These are phyloP conservation scores for Pasiphila rectangulata DNA, from an alignment of 2,888 invertebrate species.

Conservation along the genomic window DNA sequence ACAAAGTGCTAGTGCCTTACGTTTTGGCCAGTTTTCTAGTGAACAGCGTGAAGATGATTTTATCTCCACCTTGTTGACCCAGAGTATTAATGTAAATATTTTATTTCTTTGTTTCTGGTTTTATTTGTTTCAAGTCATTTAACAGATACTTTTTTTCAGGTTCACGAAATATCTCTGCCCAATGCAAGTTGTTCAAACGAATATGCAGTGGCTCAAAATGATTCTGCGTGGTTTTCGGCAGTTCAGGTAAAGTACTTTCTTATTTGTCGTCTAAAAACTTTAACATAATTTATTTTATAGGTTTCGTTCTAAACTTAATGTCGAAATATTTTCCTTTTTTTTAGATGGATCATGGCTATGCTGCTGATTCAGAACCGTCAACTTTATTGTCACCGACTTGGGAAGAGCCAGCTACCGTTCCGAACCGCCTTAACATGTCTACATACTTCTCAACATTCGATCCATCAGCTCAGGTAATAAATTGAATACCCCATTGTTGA, in stretches of 20 bases:
- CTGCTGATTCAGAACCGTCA: conserved; percentile 8
- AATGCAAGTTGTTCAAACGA: background rate
- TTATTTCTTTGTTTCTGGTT: background rate
- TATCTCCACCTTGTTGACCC: conserved; percentile 17
- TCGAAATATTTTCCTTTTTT: background rate
- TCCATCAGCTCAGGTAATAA: conserved; percentile 24
- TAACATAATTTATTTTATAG: too few relatives aligned
- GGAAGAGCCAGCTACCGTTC: background rate
- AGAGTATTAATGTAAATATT: conserved; percentile 12
- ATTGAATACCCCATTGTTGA: too few relatives aligned
- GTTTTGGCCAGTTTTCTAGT: conserved; percentile 11
- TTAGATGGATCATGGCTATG: conserved; percentile 21
- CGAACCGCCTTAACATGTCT: conserved; percentile 19
- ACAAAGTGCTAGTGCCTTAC: conserved; percentile 28
- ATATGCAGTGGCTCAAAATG: conserved; percentile 10
- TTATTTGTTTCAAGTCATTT: background rate
- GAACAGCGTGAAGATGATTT: conserved; percentile 19
- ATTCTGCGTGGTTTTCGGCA: background rate
- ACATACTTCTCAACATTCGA: conserved; percentile 30
- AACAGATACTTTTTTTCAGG: conserved; percentile 11
- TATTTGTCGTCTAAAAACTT: background rate
- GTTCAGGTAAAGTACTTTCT: conserved; percentile 11
- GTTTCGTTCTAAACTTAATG: background rate
- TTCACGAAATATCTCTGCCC: background rate
- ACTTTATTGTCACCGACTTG: conserved; percentile 14